Conservation (phyloP, 2,113 vertebrate species). For the Chloebia gouldiae region DNA sequence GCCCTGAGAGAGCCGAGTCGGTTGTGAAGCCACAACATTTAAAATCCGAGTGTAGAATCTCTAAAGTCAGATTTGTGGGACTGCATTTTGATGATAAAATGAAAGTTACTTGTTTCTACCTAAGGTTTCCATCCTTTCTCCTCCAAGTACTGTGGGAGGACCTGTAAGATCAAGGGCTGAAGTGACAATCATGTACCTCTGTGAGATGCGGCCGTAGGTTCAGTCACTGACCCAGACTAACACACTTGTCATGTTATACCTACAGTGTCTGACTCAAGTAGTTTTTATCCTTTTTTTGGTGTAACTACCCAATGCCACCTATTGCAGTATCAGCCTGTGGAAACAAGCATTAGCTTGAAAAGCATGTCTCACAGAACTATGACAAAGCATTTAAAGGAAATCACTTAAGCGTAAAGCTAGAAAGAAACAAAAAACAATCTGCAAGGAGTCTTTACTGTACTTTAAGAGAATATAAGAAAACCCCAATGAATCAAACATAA, state of each 20-base stretch:
- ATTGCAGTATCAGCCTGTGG: not conserved
- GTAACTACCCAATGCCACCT: not conserved
- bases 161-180: not conserved
- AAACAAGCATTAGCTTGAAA: slow-evolving; percentile 1
- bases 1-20: not conserved
- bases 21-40: not conserved
- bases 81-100: not conserved
- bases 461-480: not conserved
- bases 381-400: not conserved
- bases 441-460: not conserved
- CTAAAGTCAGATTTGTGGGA: not conserved
- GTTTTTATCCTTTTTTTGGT: not conserved
- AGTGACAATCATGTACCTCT: not conserved
- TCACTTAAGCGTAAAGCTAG: not conserved
- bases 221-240: not conserved
- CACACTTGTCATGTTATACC: fast-evolving
- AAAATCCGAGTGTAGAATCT: not conserved
- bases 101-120: not conserved
- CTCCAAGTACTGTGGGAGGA: not conserved
- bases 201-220: fast-evolving
- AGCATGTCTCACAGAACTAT: not conserved
- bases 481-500: not conserved
- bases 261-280: not conserved
- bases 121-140: not conserved
- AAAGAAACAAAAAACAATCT: not conserved